Evolutionary conservation across 2,888 invertebrate species (phyloP), one percentile per base, ranked within the genome.

Genomic region (Rotaria magnacalcarata): DNA sequence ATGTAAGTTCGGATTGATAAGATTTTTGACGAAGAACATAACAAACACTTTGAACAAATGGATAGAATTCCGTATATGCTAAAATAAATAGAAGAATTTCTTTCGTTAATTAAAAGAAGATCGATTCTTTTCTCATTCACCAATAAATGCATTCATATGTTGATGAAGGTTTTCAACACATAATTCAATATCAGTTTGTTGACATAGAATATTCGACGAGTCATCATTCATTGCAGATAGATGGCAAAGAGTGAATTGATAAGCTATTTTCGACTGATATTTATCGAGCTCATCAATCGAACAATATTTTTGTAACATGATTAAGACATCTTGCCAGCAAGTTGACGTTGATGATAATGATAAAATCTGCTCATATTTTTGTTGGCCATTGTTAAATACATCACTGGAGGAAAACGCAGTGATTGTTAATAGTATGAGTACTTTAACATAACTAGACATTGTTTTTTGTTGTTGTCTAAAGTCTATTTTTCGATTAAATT

Each of bases 21-120:
- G 43, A 47, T 47, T 80, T 80, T 8, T 80, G 24, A n/a, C n/a
- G 43, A 21, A 80, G 21, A 47, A 80, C 80, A 80, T 80, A 80
- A 47, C 80, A 80, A 80, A 80, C 80, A 80, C 80, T 80, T 80
- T 80, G 80, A n/a, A 80, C 47, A 47, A 80, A 80, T 24, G 80
- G 80, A 80, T 47, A 80, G n/a, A 80, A 80, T 80, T 80, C 80
- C 4, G 80, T 80, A 47, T 80, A 80, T 0, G 80, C 80, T 67
- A 67, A 67, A 67, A 19, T 2, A 67, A 19, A 67, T 7, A 19
- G 16, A 34, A 0, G 50, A 50, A 6, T 19, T 21, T 21, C 5
- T 21, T 52, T 52, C 16, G 0, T 52, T 16, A 52, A 52, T 52
- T 52, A 52, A 14, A 52, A 52, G 16, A 52, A 8, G 19, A 21